Percentiles rank a stretch among this genome's conserved stretches.
Evolutionary conservation across 2,113 vertebrate species (phyloP).

Genomic region (Chascanopsetta lugubris): DNA sequence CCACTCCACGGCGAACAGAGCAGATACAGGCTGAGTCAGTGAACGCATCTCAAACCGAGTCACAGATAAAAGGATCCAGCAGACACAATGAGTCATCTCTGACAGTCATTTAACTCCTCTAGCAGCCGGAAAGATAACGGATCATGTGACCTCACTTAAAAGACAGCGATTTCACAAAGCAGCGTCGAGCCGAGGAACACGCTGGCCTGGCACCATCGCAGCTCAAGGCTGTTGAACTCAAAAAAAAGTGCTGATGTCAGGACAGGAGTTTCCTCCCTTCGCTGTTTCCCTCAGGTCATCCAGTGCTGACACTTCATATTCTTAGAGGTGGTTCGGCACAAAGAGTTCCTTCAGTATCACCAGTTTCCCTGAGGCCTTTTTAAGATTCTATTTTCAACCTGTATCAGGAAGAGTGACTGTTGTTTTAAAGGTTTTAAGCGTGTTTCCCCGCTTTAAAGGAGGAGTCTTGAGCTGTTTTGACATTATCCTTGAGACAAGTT

Average conservation of each 20-base stretch:
- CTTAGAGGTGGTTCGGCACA: slow-evolving; percentile 17
- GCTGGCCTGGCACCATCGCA: not conserved
- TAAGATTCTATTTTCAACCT: not conserved
- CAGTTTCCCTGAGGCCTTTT: not conserved
- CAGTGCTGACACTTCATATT: slow-evolving; percentile 58
- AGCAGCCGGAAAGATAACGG: slow-evolving; percentile 3
- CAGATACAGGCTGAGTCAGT: not conserved
- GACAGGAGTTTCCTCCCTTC: slow-evolving; percentile 56
- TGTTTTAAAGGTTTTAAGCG: not conserved
- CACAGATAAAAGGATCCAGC: not conserved
- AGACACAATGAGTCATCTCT: not conserved
- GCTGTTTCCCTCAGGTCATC: slow-evolving; percentile 30
- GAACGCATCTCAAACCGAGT: not conserved
- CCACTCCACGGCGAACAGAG: not conserved
- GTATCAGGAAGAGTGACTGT: not conserved
- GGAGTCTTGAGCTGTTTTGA: not conserved
- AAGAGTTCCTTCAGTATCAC: not conserved
- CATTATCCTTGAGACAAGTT: slow-evolving; percentile 1
- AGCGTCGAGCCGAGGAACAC: slow-evolving; percentile 4
- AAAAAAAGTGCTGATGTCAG: slow-evolving; percentile 67
- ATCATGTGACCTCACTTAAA: not conserved
- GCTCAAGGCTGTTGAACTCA: slow-evolving; percentile 33
- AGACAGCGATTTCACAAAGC: slow-evolving; percentile 44
- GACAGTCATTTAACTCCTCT: not conserved
- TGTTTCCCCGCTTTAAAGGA: not conserved